Conservation (phyloP, 2,888 invertebrate species). For the Amiota mariae region DNA sequence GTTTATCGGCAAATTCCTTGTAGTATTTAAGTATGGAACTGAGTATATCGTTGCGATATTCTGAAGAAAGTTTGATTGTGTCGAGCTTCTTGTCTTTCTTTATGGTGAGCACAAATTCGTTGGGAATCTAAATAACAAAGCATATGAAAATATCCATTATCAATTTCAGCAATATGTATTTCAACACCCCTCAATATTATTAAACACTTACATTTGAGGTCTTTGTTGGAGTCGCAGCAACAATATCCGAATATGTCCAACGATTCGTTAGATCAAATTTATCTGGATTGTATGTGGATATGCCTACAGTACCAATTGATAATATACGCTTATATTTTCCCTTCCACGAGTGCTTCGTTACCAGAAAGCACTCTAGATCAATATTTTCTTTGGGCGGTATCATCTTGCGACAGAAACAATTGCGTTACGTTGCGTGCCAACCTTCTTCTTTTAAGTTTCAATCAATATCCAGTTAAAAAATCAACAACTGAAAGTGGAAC, state of each 20-base stretch:
- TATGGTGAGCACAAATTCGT: constrained; percentile 87
- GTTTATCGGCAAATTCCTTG: constrained; percentile 86
- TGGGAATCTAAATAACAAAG: constrained; percentile 73
- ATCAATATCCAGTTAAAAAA: not conserved
- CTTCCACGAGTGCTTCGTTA: constrained; percentile 99
- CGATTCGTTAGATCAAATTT: constrained; percentile 94
- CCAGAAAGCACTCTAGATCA: constrained; percentile 96
- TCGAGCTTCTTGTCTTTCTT: constrained; percentile 93
- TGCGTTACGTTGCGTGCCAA: not conserved
- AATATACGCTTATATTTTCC: constrained; percentile 99
- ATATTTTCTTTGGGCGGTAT: constrained; percentile 84
- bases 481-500: not conserved
- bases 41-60: constrained; percentile 92
- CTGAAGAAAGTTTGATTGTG: constrained; percentile 96
- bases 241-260: constrained; percentile 89
- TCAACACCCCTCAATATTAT: not conserved
- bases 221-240: constrained; percentile 80
- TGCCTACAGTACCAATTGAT: constrained; percentile 94
- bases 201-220: constrained; percentile 72
- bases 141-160: constrained; percentile 26
- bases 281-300: constrained; percentile 97
- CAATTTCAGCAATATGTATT: not conserved
- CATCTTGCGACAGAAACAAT: constrained; percentile 49
- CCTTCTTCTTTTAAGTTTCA: not conserved
- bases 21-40: constrained; percentile 91